phyloP scores from a whole-genome alignment of 2,797 vertebrate genomes.

The Tachyglossus aculeatus region DNA sequence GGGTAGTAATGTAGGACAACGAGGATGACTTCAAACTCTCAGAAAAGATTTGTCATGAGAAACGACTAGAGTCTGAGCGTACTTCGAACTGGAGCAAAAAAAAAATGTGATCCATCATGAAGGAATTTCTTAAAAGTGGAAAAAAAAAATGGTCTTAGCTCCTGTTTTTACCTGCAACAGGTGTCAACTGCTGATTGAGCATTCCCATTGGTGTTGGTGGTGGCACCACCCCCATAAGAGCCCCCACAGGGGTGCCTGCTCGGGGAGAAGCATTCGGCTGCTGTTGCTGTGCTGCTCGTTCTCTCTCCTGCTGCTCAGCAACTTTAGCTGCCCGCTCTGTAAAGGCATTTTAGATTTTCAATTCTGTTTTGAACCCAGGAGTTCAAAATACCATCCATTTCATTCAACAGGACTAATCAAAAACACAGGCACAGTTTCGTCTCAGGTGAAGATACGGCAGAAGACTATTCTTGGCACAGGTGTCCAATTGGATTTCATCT shows the following conservation, averaged over 20 bases:
- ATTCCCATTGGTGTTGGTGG: conserved; percentile 97
- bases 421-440: conserved; percentile 79
- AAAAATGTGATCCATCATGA: conserved; percentile 73
- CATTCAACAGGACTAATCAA: conserved; percentile 80
- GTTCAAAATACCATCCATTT: conserved; percentile 81
- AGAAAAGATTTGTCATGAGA: conserved; percentile 51
- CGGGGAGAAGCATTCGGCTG: conserved; percentile 91
- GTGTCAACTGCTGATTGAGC: conserved; percentile 97
- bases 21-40: conserved; percentile 54
- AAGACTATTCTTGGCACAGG: conserved; percentile 72
- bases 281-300: conserved; percentile 89
- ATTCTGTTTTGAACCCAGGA: conserved; percentile 82
- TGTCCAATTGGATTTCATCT: conserved; percentile 67
- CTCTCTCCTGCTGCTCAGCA: conserved; percentile 98
- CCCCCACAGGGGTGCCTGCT: conserved; percentile 97
- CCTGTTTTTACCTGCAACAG: conserved; percentile 96
- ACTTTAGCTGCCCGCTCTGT: conserved; percentile 99
- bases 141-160: conserved; percentile 80
- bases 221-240: conserved; percentile 95
- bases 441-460: conserved; percentile 74
- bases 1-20: conserved; percentile 21
- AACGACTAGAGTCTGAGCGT: conserved; percentile 68
- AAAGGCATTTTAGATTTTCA: conserved; percentile 85
- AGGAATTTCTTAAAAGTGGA: conserved; percentile 80
- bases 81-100: conserved; percentile 69